phyloP scores from a whole-genome alignment of 2,797 vertebrate species.

The Thripadectes ignobilis region DNA sequence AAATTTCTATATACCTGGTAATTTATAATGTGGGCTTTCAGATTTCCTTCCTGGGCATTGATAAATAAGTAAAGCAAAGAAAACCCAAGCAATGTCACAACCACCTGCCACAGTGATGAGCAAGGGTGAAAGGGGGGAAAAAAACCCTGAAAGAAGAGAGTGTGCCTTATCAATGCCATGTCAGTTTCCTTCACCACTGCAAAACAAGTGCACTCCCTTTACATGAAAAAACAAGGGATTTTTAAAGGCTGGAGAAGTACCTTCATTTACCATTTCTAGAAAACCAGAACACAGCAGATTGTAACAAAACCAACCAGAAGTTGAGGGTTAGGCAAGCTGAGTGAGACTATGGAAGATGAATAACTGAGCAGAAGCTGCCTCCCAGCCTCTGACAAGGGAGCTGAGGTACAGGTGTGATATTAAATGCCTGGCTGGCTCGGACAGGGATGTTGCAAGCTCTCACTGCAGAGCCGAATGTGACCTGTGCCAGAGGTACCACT shows the following conservation, averaged over 20 bases:
- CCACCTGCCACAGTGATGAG: not conserved
- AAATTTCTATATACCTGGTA: not conserved
- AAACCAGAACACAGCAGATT: not conserved
- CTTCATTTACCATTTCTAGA: not conserved
- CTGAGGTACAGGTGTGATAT: not conserved
- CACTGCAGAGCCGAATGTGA: not conserved
- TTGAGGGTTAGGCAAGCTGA: not conserved
- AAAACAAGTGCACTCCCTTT: not conserved
- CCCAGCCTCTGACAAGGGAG: not conserved
- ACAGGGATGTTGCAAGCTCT: not conserved
- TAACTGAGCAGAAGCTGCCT: not conserved
- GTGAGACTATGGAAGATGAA: not conserved
- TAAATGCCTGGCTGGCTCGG: not conserved
- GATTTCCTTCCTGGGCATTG: not conserved
- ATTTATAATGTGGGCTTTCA: not conserved
- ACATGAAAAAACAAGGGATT: not conserved
- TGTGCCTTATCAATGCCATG: not conserved
- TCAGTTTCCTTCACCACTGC: not conserved
- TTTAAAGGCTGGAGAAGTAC: not conserved
- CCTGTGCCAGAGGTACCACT: not conserved
- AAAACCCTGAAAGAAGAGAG: not conserved
- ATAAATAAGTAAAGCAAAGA: not conserved
- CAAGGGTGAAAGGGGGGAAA: not conserved
- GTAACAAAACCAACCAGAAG: not conserved
- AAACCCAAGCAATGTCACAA: not conserved